Conservation (phyloP, 2,113 vertebrate genomes). For the Laterallus jamaicensis region DNA sequence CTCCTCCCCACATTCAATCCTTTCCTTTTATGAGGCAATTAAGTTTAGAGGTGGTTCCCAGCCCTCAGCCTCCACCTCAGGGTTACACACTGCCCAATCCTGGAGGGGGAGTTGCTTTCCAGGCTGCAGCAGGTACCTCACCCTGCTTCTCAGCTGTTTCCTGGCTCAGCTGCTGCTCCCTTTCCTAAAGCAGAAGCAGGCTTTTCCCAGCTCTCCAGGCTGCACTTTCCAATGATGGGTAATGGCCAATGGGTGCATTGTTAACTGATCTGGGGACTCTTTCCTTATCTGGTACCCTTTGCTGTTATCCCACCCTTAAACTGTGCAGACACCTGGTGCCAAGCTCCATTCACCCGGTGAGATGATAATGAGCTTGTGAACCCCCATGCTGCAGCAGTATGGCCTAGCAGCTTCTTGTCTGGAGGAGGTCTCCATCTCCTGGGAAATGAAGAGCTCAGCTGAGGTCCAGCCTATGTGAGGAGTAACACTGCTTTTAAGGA, state of each 20-base stretch:
- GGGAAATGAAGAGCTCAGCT: accelerated
- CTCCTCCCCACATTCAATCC: neutral
- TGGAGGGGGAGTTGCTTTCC: neutral
- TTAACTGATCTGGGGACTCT: neutral
- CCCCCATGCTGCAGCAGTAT: accelerated
- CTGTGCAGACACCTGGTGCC: neutral
- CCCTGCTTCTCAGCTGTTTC: neutral
- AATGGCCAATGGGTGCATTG: too few relatives aligned
- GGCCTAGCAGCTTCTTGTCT: neutral
- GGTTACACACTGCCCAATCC: accelerated
- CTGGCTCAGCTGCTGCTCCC: neutral
- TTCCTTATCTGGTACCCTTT: neutral
- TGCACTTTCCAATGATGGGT: accelerated
- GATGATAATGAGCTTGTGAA: neutral
- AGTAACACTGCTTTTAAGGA: neutral
- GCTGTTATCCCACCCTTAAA: neutral
- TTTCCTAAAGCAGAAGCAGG: neutral
- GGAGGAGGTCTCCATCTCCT: neutral
- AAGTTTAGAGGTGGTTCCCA: neutral
- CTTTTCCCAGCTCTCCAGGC: neutral
- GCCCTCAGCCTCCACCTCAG: accelerated
- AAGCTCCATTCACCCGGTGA: neutral
- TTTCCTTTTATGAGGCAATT: neutral
- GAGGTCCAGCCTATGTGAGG: accelerated
- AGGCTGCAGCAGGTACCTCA: neutral